These are phyloP conservation scores for Arge pagana DNA, from an alignment of 2,888 invertebrate genomes.

Conservation along the genomic window DNA sequence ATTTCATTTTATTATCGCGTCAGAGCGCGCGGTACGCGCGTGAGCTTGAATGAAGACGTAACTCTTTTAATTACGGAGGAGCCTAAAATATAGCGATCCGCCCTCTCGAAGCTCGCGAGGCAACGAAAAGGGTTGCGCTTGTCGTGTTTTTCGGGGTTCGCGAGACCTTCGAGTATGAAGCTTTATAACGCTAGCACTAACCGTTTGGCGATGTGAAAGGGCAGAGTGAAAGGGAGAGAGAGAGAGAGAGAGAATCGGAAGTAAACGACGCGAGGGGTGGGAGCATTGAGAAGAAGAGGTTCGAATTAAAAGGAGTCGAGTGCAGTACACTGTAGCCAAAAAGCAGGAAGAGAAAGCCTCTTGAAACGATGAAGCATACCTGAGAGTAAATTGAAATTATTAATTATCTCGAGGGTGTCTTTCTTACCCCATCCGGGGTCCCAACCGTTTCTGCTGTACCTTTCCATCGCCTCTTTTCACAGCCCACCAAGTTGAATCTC, in stretches of 20 bases:
- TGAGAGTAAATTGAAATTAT: constrained; percentile 43
- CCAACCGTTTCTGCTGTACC: constrained; percentile 24
- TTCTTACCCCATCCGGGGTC: constrained; percentile 31
- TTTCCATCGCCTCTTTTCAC: constrained; percentile 13
- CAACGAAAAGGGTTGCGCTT: constrained; percentile 29
- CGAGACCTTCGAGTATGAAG: too few relatives aligned
- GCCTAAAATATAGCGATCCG: constrained; percentile 34
- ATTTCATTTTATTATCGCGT: constrained; percentile 25
- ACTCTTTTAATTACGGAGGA: constrained; percentile 49
- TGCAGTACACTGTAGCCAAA: too few relatives aligned
- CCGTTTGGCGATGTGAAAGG: not conserved
- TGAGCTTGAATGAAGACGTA: constrained; percentile 40
- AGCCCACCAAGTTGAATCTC: constrained; percentile 4
- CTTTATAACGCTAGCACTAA: too few relatives aligned
- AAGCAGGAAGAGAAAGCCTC: too few relatives aligned
- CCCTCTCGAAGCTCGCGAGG: constrained; percentile 31
- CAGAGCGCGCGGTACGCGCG: constrained; percentile 12
- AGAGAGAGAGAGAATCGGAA: constrained; percentile 8
- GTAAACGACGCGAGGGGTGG: constrained; percentile 6
- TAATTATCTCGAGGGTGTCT: constrained; percentile 48
- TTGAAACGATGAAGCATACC: not conserved
- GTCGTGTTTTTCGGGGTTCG: too few relatives aligned
- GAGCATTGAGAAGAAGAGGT: constrained; percentile 1
- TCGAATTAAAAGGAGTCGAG: too few relatives aligned
- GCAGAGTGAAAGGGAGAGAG: constrained; percentile 22